Evolutionary conservation across 2,888 invertebrate species (phyloP).

Genomic region (Bhutanitis thaidina): DNA sequence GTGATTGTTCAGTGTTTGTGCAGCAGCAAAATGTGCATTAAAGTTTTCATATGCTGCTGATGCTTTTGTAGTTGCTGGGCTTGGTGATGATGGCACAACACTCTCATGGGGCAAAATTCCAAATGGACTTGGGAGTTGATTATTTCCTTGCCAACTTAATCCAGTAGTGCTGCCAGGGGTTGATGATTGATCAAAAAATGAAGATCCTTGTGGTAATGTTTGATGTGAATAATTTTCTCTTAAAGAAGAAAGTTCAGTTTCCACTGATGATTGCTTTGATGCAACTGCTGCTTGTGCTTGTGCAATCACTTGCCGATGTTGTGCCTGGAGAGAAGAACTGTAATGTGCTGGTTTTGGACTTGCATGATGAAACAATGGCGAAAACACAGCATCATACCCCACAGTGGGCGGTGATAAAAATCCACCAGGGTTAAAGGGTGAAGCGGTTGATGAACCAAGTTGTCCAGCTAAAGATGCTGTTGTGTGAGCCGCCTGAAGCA

Average conservation of each 20-base stretch:
- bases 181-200: constrained; percentile 84
- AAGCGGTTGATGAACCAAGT: constrained; percentile 81
- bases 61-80: constrained; percentile 80
- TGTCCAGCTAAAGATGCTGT: constrained; percentile 82
- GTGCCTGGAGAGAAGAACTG: constrained; percentile 82
- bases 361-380: constrained; percentile 90
- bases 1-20: constrained; percentile 82
- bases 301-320: constrained; percentile 84
- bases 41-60: constrained; percentile 83
- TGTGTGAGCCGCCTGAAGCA: constrained; percentile 83
- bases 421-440: constrained; percentile 84
- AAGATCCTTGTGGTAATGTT: constrained; percentile 77
- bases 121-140: constrained; percentile 85
- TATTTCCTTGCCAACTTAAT: constrained; percentile 87
- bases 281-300: constrained; percentile 78
- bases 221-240: constrained; percentile 83
- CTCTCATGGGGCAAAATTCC: constrained; percentile 89
- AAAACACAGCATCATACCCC: constrained; percentile 90
- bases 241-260: constrained; percentile 77
- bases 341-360: constrained; percentile 87
- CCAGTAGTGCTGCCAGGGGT: constrained; percentile 70
- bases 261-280: constrained; percentile 77
- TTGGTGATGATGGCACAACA: constrained; percentile 83
- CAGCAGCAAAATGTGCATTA: constrained; percentile 84
- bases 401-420: constrained; percentile 88